phyloP scores from a whole-genome alignment of 2,113 vertebrate genomes.

The Xiphophorus couchianus region DNA sequence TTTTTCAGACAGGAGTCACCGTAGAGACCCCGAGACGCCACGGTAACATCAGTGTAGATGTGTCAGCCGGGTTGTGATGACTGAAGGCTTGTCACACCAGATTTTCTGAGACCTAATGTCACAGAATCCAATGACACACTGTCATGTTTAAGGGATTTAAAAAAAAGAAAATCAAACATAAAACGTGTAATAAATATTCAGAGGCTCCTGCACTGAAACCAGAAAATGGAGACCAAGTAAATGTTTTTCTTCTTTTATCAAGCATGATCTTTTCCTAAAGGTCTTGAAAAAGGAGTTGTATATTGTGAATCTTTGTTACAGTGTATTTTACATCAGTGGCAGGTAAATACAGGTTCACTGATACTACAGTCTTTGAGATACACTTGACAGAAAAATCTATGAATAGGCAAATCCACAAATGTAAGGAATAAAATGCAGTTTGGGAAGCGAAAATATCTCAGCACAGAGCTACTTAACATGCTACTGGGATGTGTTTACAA shows the following conservation, averaged over 20 bases:
- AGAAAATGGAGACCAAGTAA: background rate
- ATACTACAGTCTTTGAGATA: no score
- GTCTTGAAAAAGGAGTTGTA: background rate
- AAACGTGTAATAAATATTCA: background rate
- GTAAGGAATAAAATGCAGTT: no score
- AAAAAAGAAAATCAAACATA: background rate
- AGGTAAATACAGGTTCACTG: background rate
- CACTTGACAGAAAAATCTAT: no score
- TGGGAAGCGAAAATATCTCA: no score
- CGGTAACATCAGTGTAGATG: slow-evolving; percentile 13
- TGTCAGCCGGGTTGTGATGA: slow-evolving; percentile 26
- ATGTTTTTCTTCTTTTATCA: background rate
- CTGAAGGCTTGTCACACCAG: slow-evolving; percentile 4
- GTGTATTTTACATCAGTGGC: background rate
- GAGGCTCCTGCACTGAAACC: no score
- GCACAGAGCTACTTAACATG: no score
- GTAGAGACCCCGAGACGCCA: slow-evolving; percentile 5
- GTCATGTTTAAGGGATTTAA: slow-evolving; percentile 19
- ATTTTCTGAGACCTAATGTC: slow-evolving; percentile 32
- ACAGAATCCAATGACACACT: slow-evolving; percentile 13
- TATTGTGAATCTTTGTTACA: background rate
- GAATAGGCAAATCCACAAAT: no score
- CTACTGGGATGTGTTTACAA: no score
- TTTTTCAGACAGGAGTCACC: slow-evolving; percentile 13
- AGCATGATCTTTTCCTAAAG: background rate